A percentile compares a stretch with the other conserved stretches of the same genome.
phyloP scores from a whole-genome alignment of 2,797 vertebrate species.

The Octomys mimax region DNA sequence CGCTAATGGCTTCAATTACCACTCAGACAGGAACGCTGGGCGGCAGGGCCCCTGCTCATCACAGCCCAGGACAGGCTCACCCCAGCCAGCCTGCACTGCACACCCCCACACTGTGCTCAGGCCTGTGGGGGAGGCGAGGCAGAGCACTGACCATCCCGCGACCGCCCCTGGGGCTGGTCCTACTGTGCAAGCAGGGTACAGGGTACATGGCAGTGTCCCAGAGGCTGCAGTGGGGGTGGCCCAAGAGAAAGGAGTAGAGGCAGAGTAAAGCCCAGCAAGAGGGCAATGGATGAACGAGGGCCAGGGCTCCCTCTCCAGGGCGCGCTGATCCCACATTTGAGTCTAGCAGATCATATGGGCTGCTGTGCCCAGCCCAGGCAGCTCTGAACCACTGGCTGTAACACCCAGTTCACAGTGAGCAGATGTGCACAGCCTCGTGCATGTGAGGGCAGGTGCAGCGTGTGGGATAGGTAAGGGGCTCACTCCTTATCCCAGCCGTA shows the following conservation, averaged over 20 bases:
- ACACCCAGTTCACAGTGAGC: background rate
- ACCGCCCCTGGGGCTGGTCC: background rate
- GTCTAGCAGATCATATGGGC: background rate
- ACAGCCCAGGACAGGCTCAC: constrained; percentile 53
- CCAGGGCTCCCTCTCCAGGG: background rate
- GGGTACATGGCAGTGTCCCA: background rate
- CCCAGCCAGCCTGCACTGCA: constrained; percentile 21
- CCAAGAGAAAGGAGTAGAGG: background rate
- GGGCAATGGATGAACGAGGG: background rate
- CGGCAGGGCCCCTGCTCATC: constrained; percentile 48
- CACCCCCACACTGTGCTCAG: background rate
- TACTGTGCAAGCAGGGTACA: background rate
- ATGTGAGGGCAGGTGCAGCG: background rate
- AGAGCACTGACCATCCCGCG: background rate
- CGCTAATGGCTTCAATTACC: constrained; percentile 86
- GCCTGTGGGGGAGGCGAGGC: background rate
- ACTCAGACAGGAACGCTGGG: constrained; percentile 83
- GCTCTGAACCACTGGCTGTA: background rate
- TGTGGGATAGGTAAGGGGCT: background rate
- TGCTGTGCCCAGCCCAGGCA: background rate
- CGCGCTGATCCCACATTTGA: background rate
- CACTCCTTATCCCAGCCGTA: background rate
- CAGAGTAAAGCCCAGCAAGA: background rate
- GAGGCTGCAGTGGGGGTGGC: background rate
- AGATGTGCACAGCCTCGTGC: too few relatives aligned